Evolutionary conservation across 2,113 vertebrate genomes (phyloP).

Genomic region (Cephalopholis sonnerati): DNA sequence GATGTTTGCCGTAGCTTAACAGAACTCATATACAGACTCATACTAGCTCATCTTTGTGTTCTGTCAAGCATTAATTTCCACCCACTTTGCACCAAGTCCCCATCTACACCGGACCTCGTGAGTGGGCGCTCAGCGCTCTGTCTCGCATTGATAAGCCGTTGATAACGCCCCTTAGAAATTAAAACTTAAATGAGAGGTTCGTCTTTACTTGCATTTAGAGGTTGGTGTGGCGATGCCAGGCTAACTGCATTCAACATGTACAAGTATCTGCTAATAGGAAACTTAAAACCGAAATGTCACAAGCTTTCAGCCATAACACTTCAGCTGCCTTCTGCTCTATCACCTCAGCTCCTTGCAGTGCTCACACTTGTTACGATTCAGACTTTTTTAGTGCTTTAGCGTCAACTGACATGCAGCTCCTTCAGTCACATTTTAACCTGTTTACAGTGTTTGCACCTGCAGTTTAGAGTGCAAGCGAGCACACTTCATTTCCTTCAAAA

Average conservation of each 20-base stretch:
- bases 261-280: background rate
- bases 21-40: no score
- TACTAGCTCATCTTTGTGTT: no score
- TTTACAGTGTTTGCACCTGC: constrained; percentile 26
- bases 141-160: no score
- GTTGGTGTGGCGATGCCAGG: background rate
- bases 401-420: background rate
- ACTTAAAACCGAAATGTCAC: background rate
- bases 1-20: no score
- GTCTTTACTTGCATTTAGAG: no score
- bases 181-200: no score
- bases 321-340: background rate
- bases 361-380: background rate
- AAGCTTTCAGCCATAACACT: background rate
- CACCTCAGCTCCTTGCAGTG: background rate
- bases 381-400: background rate
- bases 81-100: no score
- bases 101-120: no score
- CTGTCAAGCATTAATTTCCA: no score
- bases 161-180: no score
- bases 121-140: no score
- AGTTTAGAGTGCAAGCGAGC: background rate
- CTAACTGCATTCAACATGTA: background rate
- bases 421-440: constrained; percentile 6
- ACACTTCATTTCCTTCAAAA: background rate